Conservation (phyloP, 2,797 vertebrate genomes). For the Fistularia commersonii region DNA sequence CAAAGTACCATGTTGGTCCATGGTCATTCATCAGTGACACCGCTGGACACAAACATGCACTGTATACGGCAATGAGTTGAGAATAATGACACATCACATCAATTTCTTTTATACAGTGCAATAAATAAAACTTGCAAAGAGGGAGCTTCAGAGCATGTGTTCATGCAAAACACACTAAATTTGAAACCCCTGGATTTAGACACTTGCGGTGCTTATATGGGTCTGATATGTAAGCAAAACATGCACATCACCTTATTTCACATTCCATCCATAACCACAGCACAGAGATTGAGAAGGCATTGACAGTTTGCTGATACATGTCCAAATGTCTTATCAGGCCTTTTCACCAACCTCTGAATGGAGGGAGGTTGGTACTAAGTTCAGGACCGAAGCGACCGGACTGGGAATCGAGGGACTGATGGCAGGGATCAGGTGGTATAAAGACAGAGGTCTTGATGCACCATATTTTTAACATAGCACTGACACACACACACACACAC, state of each 20-base stretch:
- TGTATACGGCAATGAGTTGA: no score
- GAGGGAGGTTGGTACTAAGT: slow-evolving; percentile 47
- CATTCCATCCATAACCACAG: slow-evolving; percentile 46
- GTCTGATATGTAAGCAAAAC: slow-evolving; percentile 23
- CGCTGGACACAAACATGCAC: no score
- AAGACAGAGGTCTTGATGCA: slow-evolving; percentile 2
- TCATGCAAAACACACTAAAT: no score
- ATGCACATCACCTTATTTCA: slow-evolving; percentile 32
- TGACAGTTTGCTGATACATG: slow-evolving; percentile 35
- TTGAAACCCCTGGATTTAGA: no score
- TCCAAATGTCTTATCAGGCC: slow-evolving; percentile 40
- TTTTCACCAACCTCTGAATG: slow-evolving; percentile 43
- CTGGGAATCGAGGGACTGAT: slow-evolving; percentile 49
- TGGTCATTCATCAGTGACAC: no score
- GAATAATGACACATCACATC: no score
- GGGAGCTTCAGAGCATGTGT: no score
- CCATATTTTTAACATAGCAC: slow-evolving; percentile 11
- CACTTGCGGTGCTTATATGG: no score
- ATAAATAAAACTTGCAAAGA: no score
- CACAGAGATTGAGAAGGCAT: slow-evolving; percentile 19
- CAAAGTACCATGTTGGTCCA: no score
- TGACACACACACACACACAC: slow-evolving; percentile 8
- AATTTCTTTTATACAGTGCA: no score
- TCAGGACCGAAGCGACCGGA: slow-evolving; percentile 34
- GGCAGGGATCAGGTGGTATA: slow-evolving; percentile 63